Base-by-base conservation (phyloP, 2,797 vertebrate species). In the Pseudocheirus occidentalis region DNA sequence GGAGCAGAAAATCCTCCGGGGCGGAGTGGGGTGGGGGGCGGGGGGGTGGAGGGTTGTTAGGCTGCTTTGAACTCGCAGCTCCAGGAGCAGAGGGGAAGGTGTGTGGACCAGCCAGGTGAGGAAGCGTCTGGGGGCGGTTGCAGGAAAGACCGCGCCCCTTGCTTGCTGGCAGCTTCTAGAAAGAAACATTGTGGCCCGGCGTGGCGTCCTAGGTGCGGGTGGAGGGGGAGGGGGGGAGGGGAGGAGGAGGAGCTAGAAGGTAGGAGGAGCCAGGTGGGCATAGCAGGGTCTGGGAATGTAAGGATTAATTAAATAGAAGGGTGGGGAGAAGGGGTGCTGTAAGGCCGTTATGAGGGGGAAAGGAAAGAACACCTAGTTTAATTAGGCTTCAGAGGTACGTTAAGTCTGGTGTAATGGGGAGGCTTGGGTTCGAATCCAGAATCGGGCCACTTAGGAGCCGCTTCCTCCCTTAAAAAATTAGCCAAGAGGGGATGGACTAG, bases 401-500 rank as follows among this genome's bases (percentile, higher is more conserved):
- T 46, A 81, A 40, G 5, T 40, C 14, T 40, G 66, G 16, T 40
- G 18, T 40, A 16, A 46, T 81, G 73, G 21, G 40, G 21, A 46
- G 73, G 21, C 7, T 2, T 27, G 40, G 40, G 2, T 81, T 81
- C 21, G 7, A 81, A 81, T 46, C 9, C 40, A 46, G 2, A 9
- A 7, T 27, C 18, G 21, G 56, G 9, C 24, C 73, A 81, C 40
- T 81, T 27, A 81, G 73, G n/a, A 81, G 40, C 66, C n/a, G 24
- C 16, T n/a, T 7, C n/a, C 6, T 21, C 16, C 7, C 14, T 40
- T n/a, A 66, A 66, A 73, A 73, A 73, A n/a, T 21, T 16, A 73
- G 16, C 16, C 1, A 0, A 40, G n/a, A 40, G 5, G n/a, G 0
- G 16, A 1, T 40, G 66, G n/a, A 73, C 66, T 16, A 40, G 16